Evolutionary conservation across 2,888 invertebrate species (phyloP), one percentile per base, ranked within the genome.

Genomic region (Unio pictorum): DNA sequence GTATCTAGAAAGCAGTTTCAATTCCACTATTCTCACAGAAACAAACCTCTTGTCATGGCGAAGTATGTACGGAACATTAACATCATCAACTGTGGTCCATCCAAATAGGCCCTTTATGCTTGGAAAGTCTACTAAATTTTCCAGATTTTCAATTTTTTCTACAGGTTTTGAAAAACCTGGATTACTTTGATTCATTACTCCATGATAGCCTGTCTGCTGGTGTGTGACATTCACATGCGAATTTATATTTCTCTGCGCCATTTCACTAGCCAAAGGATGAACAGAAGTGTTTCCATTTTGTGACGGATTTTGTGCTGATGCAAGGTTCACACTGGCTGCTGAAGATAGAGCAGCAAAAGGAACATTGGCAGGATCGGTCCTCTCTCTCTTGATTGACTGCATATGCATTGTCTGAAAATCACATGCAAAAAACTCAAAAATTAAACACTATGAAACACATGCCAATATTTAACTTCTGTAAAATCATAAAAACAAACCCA

Each of bases 1-100:
- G 74, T 88, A 88, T 61, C 84, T 81, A 71, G 85, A 86, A 20
- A 87, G 79, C 60, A 97, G 92, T 90, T 97, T 97, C 86, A 94
- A 93, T 90, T 98, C 98, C 34, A 97, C 95, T 93, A 98, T 96
- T 68, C 96, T 93, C 66, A 98, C 97, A n/a, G 97, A 95, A 88
- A 96, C 95, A 89, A 95, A 97, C 89, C 95, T 95, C 88, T 95
- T 95, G 26, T 93, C 93, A 66, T 94, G 84, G 20, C 98, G 93
- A 87, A 94, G 94, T 79, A 98, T 95, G 89, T 95, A 97, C 1
- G 98, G 98, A 87, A 98, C 82, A 76, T 89, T 87, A 6, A 90
- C 86, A 34, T 86, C 95, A 74, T 95, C 96, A 65, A 97, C 93
- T 83, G 94, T 94, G 73, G 94, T 94, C 97, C 97, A 98, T 67